These are phyloP conservation scores for Tetramorium simillimum DNA, from an alignment of 1,140 invertebrate species.

Conservation along the genomic window DNA sequence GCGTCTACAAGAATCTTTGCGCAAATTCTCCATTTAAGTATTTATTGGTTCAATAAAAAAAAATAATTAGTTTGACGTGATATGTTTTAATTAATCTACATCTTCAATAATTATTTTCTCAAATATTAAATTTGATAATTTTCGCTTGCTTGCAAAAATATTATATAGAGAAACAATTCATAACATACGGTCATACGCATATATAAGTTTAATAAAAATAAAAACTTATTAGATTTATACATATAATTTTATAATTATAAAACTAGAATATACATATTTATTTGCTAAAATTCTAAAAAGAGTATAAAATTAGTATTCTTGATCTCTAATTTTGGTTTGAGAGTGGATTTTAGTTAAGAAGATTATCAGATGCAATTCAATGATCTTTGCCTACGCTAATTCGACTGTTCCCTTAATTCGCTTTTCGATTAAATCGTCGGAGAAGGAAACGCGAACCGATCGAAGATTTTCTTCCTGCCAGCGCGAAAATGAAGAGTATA, in stretches of 20 bases:
- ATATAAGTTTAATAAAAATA: not conserved
- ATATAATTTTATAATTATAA: not conserved
- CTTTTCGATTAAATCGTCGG: conserved; percentile 9
- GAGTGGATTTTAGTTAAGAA: conserved; percentile 8
- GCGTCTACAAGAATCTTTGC: not conserved
- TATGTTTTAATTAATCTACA: not conserved
- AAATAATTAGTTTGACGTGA: conserved; percentile 3
- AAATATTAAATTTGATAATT: not conserved
- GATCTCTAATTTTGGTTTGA: not conserved
- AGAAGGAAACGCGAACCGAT: conserved; percentile 13
- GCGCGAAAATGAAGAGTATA: not conserved
- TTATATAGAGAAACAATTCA: not conserved
- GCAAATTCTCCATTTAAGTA: conserved; percentile 3
- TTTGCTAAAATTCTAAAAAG: not conserved
- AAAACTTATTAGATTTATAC: not conserved
- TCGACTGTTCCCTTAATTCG: conserved; percentile 30
- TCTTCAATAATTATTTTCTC: conserved; percentile 3
- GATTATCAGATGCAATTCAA: not conserved
- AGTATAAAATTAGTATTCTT: not conserved
- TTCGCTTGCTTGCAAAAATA: not conserved
- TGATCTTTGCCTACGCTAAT: not conserved
- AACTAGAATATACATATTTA: not conserved
- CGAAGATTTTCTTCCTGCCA: conserved; percentile 22
- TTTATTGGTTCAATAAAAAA: conserved; percentile 3
- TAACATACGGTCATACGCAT: no score